Base-by-base conservation (phyloP, 2,797 vertebrate species). In the Neosilurus hyrtlii region DNA sequence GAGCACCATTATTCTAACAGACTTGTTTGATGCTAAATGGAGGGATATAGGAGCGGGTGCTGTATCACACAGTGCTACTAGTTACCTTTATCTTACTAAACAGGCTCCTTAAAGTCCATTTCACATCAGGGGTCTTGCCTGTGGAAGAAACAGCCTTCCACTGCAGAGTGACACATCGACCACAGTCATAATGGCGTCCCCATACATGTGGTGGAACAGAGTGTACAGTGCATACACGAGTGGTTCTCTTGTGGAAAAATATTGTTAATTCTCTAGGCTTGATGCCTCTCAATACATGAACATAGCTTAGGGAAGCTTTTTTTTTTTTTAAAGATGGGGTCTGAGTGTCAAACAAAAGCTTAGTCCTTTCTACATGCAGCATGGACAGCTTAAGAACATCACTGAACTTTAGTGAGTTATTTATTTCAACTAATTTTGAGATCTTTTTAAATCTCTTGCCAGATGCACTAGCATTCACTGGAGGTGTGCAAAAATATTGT, bases 61-160 rank as follows among this genome's bases (percentile, higher is more conserved):
- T 79, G 59, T 62, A 43, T 70, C 12, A 37, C 56, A 76, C 2
- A 76, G 22, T 76, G 35, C 57, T 61, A 22, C 74, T 37, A 20
- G 88, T 95, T 95, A 95, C 94, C 94, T 95, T 95, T 91, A 94
- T 93, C 90, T 94, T 95, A 94, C 94, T 95, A 94, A 95, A 93
- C 89, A 95, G 92, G 91, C 93, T 95, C 94, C 94, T 94, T 94
- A 95, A 94, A 89, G 94, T 94, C 92, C 94, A 94, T 95, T 95
- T 95, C 93, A 95, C 93, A 93, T 95, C 94, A 83, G 94, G 93
- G 90, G 93, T 95, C 94, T 94, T 95, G 93, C 94, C 94, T 93
- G 94, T 93, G 75, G 94, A 92, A 52, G 94, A 94, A 85, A 93
- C 92, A n/a, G 93, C 92, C 90, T 93, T 93, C 92, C 94, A 94